Base-by-base conservation (phyloP, 2,797 vertebrate species). In the Arnoldichthys spilopterus region DNA sequence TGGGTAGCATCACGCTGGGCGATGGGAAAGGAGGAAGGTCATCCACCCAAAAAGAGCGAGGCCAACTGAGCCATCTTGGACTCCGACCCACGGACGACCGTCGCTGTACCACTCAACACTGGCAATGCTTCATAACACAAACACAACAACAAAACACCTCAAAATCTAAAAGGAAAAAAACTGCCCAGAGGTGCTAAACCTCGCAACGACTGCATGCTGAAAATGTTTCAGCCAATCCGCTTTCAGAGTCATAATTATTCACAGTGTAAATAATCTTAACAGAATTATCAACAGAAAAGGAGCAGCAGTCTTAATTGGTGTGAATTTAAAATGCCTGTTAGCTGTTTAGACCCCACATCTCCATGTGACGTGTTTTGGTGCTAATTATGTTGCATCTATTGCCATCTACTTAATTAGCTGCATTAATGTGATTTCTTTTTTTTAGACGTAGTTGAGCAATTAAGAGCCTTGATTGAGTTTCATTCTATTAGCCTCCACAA, bases 341-440 rank as follows among this genome's bases (percentile, higher is more conserved):
- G 72, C 45, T 67, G 72, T 75, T 71, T 56, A 26, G 72, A 54
- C 53, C 20, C 6, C 49, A 13, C 0, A 68, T 63, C 58, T 56
- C n/a, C 12, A 15, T n/a, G 54, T 45, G 51, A 56, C 15, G 26
- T 71, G 86, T 83, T 92, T 91, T 82, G 0, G 84, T 92, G 89
- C 94, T 95, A 96, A 95, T 95, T 96, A 95, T 91, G 91, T 91
- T 93, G 94, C 93, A 94, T 95, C 94, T 95, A 94, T 94, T 93
- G 94, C 95, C 93, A 90, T 95, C 94, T 93, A 93, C 94, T 95
- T 98, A 96, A 98, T 98, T 96, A 98, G 96, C 92, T 90, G 90
- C 94, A 96, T 97, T 97, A 97, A 96, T 97, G 96, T 96, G 96
- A 96, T 97, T 97, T n/a, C n/a, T n/a, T n/a, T 96, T 96, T 96